These are phyloP conservation scores for Spodoptera littoralis DNA, from an alignment of 2,888 invertebrate genomes.

Conservation along the genomic window DNA sequence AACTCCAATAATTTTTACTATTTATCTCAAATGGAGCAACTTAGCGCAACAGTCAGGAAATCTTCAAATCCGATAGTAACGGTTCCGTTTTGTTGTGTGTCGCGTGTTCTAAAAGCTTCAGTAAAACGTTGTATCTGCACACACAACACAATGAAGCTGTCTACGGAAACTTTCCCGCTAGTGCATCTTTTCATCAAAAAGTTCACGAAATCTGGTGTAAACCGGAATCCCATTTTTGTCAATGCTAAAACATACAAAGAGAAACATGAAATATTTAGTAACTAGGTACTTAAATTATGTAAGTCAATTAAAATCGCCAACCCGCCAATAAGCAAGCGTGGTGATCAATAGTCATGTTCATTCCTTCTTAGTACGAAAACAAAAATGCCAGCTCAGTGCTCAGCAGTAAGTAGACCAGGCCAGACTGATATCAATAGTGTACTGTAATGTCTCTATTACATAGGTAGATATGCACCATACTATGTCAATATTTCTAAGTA, in stretches of 20 bases:
- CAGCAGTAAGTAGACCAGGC: no score
- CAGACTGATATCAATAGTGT: no score
- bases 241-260: slow-evolving; percentile 89
- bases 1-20: slow-evolving; percentile 4
- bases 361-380: no score
- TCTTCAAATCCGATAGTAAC: slow-evolving; percentile 97
- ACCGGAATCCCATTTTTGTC: slow-evolving; percentile 96
- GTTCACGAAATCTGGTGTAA: slow-evolving; percentile 93
- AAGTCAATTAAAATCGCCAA: background rate
- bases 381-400: no score
- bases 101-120: slow-evolving; percentile 95
- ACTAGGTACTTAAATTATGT: background rate
- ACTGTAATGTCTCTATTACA: no score
- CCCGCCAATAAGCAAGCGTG: no score
- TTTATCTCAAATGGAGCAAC: slow-evolving; percentile 88
- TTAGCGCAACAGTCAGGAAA: slow-evolving; percentile 94
- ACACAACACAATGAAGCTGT: slow-evolving; percentile 96
- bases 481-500: no score
- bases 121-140: slow-evolving; percentile 96
- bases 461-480: no score
- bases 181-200: slow-evolving; percentile 92
- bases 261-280: background rate
- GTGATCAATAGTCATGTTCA: no score
- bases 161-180: slow-evolving; percentile 92
- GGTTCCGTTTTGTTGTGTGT: slow-evolving; percentile 93